These are phyloP conservation scores for Sapajus apella DNA, from an alignment of 2,113 vertebrate genomes.

Conservation along the genomic window DNA sequence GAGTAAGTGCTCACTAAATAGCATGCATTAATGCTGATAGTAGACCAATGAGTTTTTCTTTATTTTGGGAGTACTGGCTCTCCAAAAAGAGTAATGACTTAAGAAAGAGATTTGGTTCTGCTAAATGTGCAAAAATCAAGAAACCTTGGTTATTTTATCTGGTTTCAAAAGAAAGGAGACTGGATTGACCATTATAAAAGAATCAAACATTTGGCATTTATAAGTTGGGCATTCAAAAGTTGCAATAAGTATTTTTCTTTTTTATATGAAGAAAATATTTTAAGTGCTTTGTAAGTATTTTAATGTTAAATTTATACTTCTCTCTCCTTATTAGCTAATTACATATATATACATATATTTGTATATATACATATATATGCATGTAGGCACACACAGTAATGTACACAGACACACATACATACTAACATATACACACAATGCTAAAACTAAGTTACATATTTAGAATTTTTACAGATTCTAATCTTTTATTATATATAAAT, in stretches of 20 bases:
- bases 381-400: accelerated
- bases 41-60: background rate
- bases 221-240: background rate
- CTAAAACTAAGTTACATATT: background rate
- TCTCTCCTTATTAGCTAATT: background rate
- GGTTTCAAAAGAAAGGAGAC: background rate
- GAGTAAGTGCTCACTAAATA: background rate
- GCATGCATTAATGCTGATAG: background rate
- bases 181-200: background rate
- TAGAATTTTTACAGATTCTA: background rate
- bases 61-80: background rate
- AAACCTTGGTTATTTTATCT: background rate
- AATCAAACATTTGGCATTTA: background rate
- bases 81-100: background rate
- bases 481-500: background rate
- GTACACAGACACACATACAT: background rate
- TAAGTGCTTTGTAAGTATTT: background rate
- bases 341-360: background rate
- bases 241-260: background rate
- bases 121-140: background rate
- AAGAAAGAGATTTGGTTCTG: background rate
- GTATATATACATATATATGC: background rate
- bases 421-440: background rate
- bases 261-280: background rate
- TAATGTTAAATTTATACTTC: background rate